Evolutionary conservation across 2,888 invertebrate genomes (phyloP), one percentile per base, ranked within the genome.

Genomic region (Lepidochrysops patricia): DNA sequence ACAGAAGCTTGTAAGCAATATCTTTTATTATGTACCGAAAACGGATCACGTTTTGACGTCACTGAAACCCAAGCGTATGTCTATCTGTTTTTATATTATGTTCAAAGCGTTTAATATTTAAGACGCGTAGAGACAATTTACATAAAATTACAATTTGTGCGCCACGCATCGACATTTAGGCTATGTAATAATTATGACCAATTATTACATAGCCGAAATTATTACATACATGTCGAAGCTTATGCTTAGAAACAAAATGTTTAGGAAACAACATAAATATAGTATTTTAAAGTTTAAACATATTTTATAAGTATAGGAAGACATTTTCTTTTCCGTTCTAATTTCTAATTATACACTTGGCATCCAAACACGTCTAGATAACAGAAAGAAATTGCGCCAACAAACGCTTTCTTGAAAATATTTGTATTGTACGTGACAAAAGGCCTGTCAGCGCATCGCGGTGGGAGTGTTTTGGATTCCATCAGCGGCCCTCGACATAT

Each of bases 401-500:
- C 52, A 49, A 32, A 32, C 58, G 25, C 26, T 59, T 52, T 37
- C 59, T 35, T 35, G 35, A 67, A 67, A 67, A 69, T 66, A 66
- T 68, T 65, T 68, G 64, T 58, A 61, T 65, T 68, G 64, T 58
- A 61, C 60, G 63, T 50, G 62, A 52, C 61, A 50, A 63, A 58
- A 61, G 37, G 60, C 50, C 43, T 62, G 67, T 66, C 67, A 64
- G 57, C 29, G 34, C 49, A 37, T 63, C 61, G 60, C 64, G 63
- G 15, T 19, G 60, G 63, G 58, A 58, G 61, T 65, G 63, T 67
- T 68, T 61, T 64, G 60, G 59, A 63, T 64, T 60, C 57, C 60
- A 61, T 66, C 59, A 63, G 57, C 37, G 58, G 58, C 13, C 25
- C 60, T 57, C 58, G 62, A 63, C 56, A 63, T 56, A 57, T 62